Base-by-base conservation (phyloP, 1,140 invertebrate species). In the Eurosta solidaginis region DNA sequence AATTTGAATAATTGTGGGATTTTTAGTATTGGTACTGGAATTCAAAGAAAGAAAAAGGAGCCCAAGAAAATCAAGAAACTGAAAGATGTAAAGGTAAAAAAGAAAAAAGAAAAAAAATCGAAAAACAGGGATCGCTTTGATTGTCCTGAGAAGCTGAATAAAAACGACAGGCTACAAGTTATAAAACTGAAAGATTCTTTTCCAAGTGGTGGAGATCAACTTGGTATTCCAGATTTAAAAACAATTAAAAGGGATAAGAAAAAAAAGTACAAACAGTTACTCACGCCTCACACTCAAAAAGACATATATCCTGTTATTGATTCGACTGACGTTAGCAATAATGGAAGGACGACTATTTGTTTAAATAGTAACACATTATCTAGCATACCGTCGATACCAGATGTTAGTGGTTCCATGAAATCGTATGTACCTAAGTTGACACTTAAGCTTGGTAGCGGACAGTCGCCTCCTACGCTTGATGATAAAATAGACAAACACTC, bases 31-130 rank as follows among this genome's bases (percentile, higher is more conserved):
- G 20, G 73, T 68, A 68, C 91, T 79, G 90, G 90, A 81, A 89
- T 92, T 85, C 63, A 93, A 93, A 81, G 89, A 91, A 44, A 93
- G 93, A 81, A 68, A 10, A 91, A 93, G 74, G 94, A 94, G 27
- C 44, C 47, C 9, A 79, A 79, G 44, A 79, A 49, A 17, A 7
- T 92, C 73, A 92, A 93, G 77, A 93, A 92, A 81, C 90, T 92
- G 42, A 93, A 93, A 82, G 91, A 92, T 50, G 90, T 91, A 29
- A 91, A 91, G 85, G 88, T 92, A 4, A 94, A 93, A 82, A 93
- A 93, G 85, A 95, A 95, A 82, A 94, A 94, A 81, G 93, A 94
- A 76, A 94, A 94, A 81, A 94, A 94, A 79, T 91, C 92, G 49
- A 92, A 92, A 84, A 88, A 86, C 10, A 91, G 90, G 87, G 75